Conservation (phyloP, 2,888 invertebrate species). For the Ophioninae sp. region DNA sequence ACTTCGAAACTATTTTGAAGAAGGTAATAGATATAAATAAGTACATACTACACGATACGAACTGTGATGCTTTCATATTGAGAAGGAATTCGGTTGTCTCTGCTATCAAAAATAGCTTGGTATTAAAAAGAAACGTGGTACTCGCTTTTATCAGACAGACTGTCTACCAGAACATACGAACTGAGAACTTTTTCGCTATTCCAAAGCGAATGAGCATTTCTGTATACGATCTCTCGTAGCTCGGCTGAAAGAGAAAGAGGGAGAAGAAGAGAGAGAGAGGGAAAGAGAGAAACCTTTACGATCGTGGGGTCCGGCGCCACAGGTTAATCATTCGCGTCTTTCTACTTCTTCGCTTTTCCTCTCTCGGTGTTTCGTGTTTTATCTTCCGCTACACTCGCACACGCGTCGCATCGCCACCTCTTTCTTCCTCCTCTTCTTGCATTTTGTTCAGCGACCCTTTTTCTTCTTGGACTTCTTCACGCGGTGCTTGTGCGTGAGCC, state of each 20-base stretch:
- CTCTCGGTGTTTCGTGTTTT: constrained; percentile 28
- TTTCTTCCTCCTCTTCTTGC: constrained; percentile 34
- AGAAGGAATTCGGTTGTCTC: no score
- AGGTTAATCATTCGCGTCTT: constrained; percentile 73
- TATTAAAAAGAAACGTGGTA: no score
- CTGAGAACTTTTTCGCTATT: constrained; percentile 53
- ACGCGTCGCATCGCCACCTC: constrained; percentile 47
- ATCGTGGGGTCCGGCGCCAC: constrained; percentile 73
- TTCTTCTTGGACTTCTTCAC: constrained; percentile 29
- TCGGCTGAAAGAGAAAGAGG: constrained; percentile 22
- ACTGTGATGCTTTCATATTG: no score
- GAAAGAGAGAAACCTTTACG: constrained; percentile 68
- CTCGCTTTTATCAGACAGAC: no score
- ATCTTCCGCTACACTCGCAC: constrained; percentile 48
- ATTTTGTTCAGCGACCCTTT: constrained; percentile 19
- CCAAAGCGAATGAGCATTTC: constrained; percentile 40
- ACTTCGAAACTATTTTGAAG: no score
- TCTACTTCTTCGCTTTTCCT: constrained; percentile 60
- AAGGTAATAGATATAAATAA: no score
- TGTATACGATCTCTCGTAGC: constrained; percentile 62
- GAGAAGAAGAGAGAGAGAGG: constrained; percentile 24
- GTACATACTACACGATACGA: no score
- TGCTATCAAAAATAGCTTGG: no score
- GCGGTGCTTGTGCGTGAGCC: constrained; percentile 28
- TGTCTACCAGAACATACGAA: constrained; percentile 22